phyloP scores from a whole-genome alignment of 1,140 invertebrate species.

The Vanessa atalanta region DNA sequence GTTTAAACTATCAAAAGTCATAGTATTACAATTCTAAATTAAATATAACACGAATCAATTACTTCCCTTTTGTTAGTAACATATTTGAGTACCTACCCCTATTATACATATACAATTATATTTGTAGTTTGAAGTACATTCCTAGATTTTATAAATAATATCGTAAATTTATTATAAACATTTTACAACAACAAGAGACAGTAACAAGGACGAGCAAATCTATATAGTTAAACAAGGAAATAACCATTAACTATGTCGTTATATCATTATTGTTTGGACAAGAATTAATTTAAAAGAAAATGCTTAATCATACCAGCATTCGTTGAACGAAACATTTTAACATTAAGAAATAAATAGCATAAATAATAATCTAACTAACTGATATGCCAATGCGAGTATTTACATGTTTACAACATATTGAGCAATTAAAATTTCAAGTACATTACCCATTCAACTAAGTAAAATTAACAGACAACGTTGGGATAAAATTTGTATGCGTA shows the following conservation, averaged over 20 bases:
- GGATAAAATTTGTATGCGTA: slow-evolving; percentile 44
- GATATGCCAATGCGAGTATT: slow-evolving; percentile 74
- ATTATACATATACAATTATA: slow-evolving; percentile 57
- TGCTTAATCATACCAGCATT: too few species aligned
- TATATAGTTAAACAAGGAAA: slow-evolving; percentile 22
- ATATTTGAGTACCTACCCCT: slow-evolving; percentile 60
- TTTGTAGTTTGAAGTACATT: slow-evolving; percentile 59
- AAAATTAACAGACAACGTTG: slow-evolving; percentile 29
- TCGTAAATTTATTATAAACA: slow-evolving; percentile 74
- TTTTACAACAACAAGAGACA: slow-evolving; percentile 72
- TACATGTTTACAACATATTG: slow-evolving; percentile 63
- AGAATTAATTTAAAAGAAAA: too few species aligned
- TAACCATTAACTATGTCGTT: neutral
- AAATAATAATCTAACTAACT: slow-evolving; percentile 34
- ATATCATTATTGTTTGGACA: neutral
- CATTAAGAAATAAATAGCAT: neutral
- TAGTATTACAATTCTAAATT: neutral
- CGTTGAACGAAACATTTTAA: neutral
- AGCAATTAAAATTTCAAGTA: slow-evolving; percentile 45
- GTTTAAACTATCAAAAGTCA: neutral
- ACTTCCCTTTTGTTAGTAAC: slow-evolving; percentile 47
- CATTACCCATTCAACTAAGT: slow-evolving; percentile 11
- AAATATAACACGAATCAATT: slow-evolving; percentile 12
- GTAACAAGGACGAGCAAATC: slow-evolving; percentile 66
- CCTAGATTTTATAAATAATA: slow-evolving; percentile 63